Evolutionary conservation across 2,797 vertebrate genomes (phyloP).

Genomic region (Eospalax fontanierii): DNA sequence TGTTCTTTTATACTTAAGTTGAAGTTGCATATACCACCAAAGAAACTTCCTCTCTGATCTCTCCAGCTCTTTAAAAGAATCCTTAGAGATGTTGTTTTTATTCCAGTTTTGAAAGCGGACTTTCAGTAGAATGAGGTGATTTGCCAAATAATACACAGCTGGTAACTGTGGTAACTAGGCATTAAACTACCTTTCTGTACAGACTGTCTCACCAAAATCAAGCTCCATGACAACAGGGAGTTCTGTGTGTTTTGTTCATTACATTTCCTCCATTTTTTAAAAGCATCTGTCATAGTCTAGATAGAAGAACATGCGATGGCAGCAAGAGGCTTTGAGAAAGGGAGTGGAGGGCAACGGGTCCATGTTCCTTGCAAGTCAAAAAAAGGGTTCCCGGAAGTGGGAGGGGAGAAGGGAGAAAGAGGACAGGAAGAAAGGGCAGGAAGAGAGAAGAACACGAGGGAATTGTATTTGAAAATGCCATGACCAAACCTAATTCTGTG

Average conservation of each 20-base stretch:
- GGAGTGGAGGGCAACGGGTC: too few relatives aligned
- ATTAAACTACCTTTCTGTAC: not conserved
- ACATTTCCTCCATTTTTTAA: conserved; percentile 8
- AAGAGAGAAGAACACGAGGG: too few relatives aligned
- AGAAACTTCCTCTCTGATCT: not conserved
- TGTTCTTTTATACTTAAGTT: not conserved
- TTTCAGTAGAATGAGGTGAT: conserved; percentile 43
- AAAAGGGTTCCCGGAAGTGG: too few relatives aligned
- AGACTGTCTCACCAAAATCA: conserved; percentile 24
- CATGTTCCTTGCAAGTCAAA: too few relatives aligned
- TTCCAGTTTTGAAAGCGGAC: not conserved
- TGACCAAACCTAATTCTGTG: not conserved
- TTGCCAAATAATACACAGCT: conserved; percentile 16
- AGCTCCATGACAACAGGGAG: conserved; percentile 61
- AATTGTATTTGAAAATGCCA: not conserved
- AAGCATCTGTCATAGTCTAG: not conserved
- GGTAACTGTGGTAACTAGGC: not conserved
- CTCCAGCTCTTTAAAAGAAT: conserved; percentile 10
- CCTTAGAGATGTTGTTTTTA: conserved; percentile 23
- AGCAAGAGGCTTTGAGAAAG: not conserved
- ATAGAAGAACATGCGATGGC: not conserved
- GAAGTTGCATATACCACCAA: conserved; percentile 13
- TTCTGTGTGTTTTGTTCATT: conserved; percentile 65
- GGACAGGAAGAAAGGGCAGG: too few relatives aligned
- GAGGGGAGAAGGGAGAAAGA: not conserved